A percentile compares a stretch with the other conserved stretches of the same genome.
Conservation (phyloP, 1,140 invertebrate species). For the Drosophila baimaii region DNA sequence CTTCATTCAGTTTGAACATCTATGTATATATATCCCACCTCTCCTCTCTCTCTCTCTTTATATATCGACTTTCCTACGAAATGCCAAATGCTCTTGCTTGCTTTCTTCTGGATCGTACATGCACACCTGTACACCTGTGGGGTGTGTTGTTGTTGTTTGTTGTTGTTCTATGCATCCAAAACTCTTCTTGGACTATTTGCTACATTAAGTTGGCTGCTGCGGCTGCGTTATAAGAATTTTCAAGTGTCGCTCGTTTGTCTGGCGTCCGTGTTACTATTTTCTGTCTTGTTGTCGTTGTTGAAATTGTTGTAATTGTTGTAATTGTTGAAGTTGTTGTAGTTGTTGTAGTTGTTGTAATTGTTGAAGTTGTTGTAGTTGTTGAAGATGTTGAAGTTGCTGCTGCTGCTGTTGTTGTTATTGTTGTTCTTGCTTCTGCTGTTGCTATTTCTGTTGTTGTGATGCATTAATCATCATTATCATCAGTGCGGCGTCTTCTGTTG, state of each 20-base stretch:
- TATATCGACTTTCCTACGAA: constrained; percentile 26
- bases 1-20: constrained; percentile 58
- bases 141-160: no score
- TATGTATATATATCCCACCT: constrained; percentile 18
- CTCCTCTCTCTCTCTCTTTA: background rate
- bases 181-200: constrained; percentile 54
- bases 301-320: constrained; percentile 15
- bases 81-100: constrained; percentile 35
- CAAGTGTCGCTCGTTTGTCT: constrained; percentile 12
- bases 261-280: constrained; percentile 6
- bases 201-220: constrained; percentile 63
- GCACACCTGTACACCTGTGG: constrained; percentile 1
- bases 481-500: constrained; percentile 65
- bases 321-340: constrained; percentile 1
- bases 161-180: constrained; percentile 25
- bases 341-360: constrained; percentile 10
- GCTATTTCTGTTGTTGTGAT: constrained; percentile 24
- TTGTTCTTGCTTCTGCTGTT: constrained; percentile 49
- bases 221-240: constrained; percentile 43
- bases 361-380: constrained; percentile 25
- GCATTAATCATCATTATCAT: constrained; percentile 26
- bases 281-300: constrained; percentile 24
- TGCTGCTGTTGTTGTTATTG: constrained; percentile 58
- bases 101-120: constrained; percentile 15
- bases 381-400: constrained; percentile 42